phyloP scores from a whole-genome alignment of 2,888 invertebrate species.

The Pharmacophagus antenor region DNA sequence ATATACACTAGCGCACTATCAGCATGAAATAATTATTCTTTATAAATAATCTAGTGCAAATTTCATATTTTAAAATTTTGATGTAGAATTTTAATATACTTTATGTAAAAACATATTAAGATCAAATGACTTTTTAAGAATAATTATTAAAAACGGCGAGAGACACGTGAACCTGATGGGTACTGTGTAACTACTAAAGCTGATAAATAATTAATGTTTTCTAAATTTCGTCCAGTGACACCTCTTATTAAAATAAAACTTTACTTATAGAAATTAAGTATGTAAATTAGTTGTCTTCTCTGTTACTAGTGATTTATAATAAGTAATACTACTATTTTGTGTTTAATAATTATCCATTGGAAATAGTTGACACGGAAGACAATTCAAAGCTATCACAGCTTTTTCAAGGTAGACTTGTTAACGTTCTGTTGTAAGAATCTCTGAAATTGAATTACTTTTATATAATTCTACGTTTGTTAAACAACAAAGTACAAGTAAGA shows the following conservation, averaged over 20 bases:
- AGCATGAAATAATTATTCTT: not conserved
- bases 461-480: too few species aligned
- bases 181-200: too few species aligned
- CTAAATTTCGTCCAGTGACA: not conserved
- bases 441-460: slow-evolving; percentile 8
- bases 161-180: too few species aligned
- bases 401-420: slow-evolving; percentile 24
- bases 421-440: slow-evolving; percentile 14
- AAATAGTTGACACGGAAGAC: slow-evolving; percentile 18
- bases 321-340: not conserved
- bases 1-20: not conserved
- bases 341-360: not conserved
- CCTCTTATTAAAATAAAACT: not conserved
- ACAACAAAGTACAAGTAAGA: too few species aligned
- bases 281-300: not conserved
- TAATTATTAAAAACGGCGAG: too few species aligned
- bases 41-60: too few species aligned
- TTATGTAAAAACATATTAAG: too few species aligned
- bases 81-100: too few species aligned
- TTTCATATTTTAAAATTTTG: too few species aligned
- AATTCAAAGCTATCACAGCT: slow-evolving; percentile 11
- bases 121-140: too few species aligned
- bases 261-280: not conserved
- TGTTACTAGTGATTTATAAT: not conserved
- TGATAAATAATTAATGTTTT: too few species aligned